Evolutionary conservation across 2,113 vertebrate genomes (phyloP).

Genomic region (Archocentrus centrarchus): DNA sequence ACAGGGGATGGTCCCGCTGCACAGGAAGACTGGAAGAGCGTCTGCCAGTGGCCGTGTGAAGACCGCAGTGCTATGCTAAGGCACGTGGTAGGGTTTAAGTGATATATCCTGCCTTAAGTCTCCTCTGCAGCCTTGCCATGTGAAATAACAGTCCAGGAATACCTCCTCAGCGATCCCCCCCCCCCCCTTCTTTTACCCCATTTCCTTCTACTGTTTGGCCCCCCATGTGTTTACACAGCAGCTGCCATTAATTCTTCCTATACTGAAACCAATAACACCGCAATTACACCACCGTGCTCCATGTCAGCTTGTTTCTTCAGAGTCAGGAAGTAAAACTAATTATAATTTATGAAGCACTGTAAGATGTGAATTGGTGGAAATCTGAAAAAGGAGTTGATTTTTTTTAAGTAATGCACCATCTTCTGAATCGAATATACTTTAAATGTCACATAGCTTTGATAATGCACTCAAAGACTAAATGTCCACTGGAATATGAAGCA

Average conservation of each 20-base stretch:
- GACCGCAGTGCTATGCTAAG: conserved; percentile 59
- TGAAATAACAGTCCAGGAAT: conserved; percentile 81
- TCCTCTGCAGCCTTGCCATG: conserved; percentile 64
- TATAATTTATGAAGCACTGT: not conserved
- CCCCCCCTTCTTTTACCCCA: not conserved
- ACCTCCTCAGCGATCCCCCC: conserved; percentile 34
- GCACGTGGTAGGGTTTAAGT: conserved; percentile 76
- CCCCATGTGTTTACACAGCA: conserved; percentile 41
- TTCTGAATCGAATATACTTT: not conserved
- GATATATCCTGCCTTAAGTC: conserved; percentile 78
- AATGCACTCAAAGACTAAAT: not conserved
- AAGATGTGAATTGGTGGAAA: not conserved
- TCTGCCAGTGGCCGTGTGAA: conserved; percentile 51
- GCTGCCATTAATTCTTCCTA: conserved; percentile 39
- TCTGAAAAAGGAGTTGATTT: too few species aligned
- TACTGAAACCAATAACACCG: conserved; percentile 25
- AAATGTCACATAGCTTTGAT: not conserved
- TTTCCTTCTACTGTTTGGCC: conserved; percentile 43
- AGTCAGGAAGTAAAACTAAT: not conserved
- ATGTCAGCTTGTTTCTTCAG: not conserved
- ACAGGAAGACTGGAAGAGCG: not conserved
- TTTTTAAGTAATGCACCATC: not conserved
- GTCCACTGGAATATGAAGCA: not conserved
- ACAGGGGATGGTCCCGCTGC: conserved; percentile 34
- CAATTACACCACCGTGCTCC: not conserved